A percentile compares a stretch with the other conserved stretches of the same genome.
phyloP scores from a whole-genome alignment of 2,888 invertebrate genomes.

The Cotesia congregata region DNA sequence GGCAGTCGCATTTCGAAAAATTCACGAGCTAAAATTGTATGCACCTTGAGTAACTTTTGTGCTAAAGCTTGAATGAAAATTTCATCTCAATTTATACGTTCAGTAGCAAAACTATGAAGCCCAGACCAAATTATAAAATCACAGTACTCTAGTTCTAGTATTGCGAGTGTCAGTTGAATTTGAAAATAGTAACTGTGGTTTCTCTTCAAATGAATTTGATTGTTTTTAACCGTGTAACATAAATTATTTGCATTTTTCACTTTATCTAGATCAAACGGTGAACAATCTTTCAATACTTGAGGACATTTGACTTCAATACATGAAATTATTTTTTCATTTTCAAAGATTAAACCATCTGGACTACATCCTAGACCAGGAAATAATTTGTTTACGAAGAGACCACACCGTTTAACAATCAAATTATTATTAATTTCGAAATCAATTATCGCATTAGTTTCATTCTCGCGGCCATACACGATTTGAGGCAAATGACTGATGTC shows the following conservation, averaged over 20 bases:
- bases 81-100: conserved; percentile 26
- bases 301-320: no score
- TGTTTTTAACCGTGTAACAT: no score
- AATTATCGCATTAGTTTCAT: not conserved
- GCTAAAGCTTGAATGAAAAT: conserved; percentile 24
- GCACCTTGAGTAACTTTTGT: conserved; percentile 14
- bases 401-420: not conserved
- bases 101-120: conserved; percentile 7
- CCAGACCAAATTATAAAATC: conserved; percentile 27
- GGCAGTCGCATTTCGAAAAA: conserved; percentile 30
- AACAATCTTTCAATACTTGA: no score
- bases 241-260: no score
- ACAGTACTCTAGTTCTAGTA: conserved; percentile 27
- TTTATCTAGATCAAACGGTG: no score
- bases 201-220: no score
- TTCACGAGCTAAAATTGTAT: conserved; percentile 21
- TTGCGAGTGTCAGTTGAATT: conserved; percentile 16
- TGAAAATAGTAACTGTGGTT: no score
- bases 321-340: not conserved
- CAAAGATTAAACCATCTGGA: conserved; percentile 31
- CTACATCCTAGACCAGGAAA: conserved; percentile 34
- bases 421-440: not conserved
- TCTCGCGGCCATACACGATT: not conserved
- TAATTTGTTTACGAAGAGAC: conserved; percentile 29
- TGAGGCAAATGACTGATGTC: conserved; percentile 3